These are phyloP conservation scores for Amiota mariae DNA, from an alignment of 2,888 invertebrate species.

Conservation along the genomic window DNA sequence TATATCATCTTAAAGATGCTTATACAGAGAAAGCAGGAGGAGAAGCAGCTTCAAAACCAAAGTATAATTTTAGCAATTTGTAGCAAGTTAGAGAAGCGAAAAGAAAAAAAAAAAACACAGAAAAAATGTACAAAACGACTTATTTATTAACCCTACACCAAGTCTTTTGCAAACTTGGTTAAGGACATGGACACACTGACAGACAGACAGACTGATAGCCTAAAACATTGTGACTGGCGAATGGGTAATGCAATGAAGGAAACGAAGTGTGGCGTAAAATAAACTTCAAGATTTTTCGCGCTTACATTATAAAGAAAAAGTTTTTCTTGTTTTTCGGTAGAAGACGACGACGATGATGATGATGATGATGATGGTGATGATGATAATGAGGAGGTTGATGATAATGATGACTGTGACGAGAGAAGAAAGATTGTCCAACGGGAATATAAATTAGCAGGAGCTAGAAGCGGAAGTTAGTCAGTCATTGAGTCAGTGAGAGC, in stretches of 20 bases:
- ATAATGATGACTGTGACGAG: no score
- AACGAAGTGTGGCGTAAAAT: conserved; percentile 10
- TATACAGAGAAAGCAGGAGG: no score
- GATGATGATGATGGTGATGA: no score
- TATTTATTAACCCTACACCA: conserved; percentile 22
- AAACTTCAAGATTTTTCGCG: conserved; percentile 24
- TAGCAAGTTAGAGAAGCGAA: background rate
- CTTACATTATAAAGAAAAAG: conserved; percentile 14
- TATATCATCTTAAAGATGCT: background rate
- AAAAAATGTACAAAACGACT: conserved; percentile 25
- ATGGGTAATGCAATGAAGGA: background rate
- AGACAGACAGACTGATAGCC: conserved; percentile 14
- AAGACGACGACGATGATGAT: background rate
- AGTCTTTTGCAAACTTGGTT: background rate
- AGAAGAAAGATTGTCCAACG: conserved; percentile 55
- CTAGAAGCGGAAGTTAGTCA: conserved; percentile 11
- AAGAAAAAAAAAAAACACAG: conserved; percentile 9
- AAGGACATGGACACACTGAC: background rate
- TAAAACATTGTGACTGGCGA: conserved; percentile 18
- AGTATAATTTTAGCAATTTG: conserved; percentile 23
- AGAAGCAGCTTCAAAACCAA: background rate
- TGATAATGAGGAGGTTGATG: no score
- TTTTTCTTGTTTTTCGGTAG: conserved; percentile 13
- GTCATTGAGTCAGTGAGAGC: background rate
- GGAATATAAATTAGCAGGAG: conserved; percentile 63